Evolutionary conservation across 2,888 invertebrate species (phyloP).

Genomic region (Drymonia ruficornis): DNA sequence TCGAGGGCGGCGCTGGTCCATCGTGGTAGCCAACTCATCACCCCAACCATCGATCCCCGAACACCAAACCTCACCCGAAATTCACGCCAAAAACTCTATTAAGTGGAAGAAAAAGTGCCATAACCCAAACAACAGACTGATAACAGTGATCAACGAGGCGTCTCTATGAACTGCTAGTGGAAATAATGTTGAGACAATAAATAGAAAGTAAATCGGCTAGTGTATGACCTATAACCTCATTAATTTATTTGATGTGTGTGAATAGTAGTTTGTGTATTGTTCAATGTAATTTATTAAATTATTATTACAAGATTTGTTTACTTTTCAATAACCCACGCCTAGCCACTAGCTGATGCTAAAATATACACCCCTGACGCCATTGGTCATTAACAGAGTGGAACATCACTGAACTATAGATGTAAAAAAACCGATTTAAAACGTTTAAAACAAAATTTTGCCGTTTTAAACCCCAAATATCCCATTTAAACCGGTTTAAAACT

Average conservation of each 20-base stretch:
- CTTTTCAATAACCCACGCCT: conserved; percentile 19
- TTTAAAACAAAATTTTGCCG: no score
- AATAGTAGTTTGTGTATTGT: conserved; percentile 78
- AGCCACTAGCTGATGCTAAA: background rate
- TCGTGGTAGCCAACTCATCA: conserved; percentile 81
- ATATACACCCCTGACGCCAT: no score
- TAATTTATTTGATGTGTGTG: conserved; percentile 84
- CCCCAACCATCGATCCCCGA: conserved; percentile 59
- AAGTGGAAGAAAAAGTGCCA: conserved; percentile 82
- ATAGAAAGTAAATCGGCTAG: conserved; percentile 62
- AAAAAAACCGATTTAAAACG: no score
- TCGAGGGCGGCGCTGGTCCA: conserved; percentile 89
- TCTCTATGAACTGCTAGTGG: conserved; percentile 81
- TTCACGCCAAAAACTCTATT: conserved; percentile 63
- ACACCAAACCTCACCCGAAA: conserved; percentile 66
- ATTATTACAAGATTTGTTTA: conserved; percentile 49
- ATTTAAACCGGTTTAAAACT: no score
- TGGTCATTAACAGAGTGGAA: no score
- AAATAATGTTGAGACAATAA: conserved; percentile 71
- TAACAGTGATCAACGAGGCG: conserved; percentile 92
- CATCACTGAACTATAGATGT: no score
- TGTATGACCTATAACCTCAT: conserved; percentile 82
- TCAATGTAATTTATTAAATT: conserved; percentile 81
- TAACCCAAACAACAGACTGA: conserved; percentile 87
- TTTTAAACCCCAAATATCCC: no score